Conservation (phyloP, 2,888 invertebrate species). For the Dynastes grantii region DNA sequence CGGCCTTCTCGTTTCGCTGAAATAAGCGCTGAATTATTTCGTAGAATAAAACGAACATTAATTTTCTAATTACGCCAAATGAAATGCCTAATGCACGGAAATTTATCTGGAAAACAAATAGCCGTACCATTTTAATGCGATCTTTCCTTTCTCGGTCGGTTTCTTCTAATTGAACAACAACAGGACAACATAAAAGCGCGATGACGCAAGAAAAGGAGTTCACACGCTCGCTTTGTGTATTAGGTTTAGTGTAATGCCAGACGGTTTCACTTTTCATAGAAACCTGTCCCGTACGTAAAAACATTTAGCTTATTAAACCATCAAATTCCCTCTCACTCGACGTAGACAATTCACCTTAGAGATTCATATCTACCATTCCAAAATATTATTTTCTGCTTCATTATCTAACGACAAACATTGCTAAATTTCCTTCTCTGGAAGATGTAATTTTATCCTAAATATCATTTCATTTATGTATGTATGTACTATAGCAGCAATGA, state of each 20-base stretch:
- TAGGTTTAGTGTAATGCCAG: background rate
- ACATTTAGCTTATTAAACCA: too few species aligned
- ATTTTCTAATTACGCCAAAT: constrained; percentile 43
- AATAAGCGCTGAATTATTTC: constrained; percentile 36
- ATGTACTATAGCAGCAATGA: too few species aligned
- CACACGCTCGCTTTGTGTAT: constrained; percentile 4
- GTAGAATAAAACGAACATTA: constrained; percentile 37
- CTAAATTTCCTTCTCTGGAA: too few species aligned
- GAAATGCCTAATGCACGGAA: constrained; percentile 37
- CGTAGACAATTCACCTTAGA: too few species aligned
- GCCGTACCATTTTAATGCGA: constrained; percentile 37
- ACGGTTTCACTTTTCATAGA: background rate
- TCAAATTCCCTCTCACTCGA: too few species aligned
- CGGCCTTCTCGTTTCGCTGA: constrained; percentile 12
- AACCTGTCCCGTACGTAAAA: background rate
- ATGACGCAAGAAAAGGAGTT: background rate
- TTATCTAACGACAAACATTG: too few species aligned
- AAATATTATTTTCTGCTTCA: too few species aligned
- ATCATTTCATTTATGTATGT: too few species aligned
- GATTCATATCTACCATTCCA: too few species aligned
- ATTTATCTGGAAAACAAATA: constrained; percentile 46
- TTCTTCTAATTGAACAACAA: constrained; percentile 15
- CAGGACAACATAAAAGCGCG: background rate
- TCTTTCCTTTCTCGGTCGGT: background rate
- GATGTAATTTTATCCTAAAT: too few species aligned